Percentiles rank a stretch among this genome's conserved stretches.
phyloP scores from a whole-genome alignment of 2,113 vertebrate species.

The Erinaceus europaeus region DNA sequence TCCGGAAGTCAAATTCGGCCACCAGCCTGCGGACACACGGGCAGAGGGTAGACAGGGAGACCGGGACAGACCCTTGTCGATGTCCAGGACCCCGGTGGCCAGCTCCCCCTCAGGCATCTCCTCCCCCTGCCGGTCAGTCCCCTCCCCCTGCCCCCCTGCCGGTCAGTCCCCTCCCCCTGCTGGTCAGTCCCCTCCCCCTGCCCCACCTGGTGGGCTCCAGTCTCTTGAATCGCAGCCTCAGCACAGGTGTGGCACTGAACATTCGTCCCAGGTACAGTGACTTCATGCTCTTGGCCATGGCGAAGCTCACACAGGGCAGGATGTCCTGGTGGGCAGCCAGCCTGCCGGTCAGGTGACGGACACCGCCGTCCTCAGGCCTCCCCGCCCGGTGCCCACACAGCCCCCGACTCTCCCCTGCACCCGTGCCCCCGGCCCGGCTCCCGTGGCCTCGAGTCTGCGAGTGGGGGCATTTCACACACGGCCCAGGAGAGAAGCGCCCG shows the following conservation, averaged over 20 bases:
- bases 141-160: too few species aligned
- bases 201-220: constrained; percentile 92
- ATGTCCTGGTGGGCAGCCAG: constrained; percentile 81
- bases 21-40: constrained; percentile 63
- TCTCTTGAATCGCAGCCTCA: constrained; percentile 92
- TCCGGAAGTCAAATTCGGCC: constrained; percentile 97
- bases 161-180: too few species aligned
- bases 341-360: fast-evolving
- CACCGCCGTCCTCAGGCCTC: neutral
- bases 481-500: too few species aligned
- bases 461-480: too few species aligned
- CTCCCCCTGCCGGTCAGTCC: too few species aligned
- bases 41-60: too few species aligned
- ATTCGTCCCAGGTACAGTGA: constrained; percentile 95
- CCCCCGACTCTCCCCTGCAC: neutral
- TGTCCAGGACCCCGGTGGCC: too few species aligned
- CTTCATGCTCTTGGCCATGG: constrained; percentile 89
- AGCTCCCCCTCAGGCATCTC: too few species aligned
- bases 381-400: neutral
- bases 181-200: too few species aligned
- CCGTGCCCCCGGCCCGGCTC: too few species aligned
- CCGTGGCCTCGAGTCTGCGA: too few species aligned
- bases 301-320: constrained; percentile 86
- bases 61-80: too few species aligned
- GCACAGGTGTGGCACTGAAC: constrained; percentile 92